Conservation (phyloP, 2,888 invertebrate species). For the Stenichneumon culpator region DNA sequence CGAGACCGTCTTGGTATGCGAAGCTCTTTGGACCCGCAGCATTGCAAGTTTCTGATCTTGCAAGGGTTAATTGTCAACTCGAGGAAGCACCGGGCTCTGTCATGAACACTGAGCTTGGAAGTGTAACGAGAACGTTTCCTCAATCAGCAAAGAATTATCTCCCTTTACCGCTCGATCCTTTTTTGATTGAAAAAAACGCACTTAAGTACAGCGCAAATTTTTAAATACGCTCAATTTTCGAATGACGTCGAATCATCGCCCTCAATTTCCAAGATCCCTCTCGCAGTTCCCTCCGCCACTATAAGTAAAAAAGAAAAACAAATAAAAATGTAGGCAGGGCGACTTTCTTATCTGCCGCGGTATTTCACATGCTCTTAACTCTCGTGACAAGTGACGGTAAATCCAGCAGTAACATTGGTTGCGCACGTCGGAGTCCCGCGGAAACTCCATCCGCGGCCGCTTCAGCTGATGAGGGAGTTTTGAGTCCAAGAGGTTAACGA, state of each 20-base stretch:
- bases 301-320: no score
- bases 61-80: conserved; percentile 58
- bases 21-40: conserved; percentile 23
- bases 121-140: conserved; percentile 28
- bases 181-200: no score
- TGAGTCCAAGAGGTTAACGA: conserved; percentile 80
- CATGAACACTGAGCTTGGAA: conserved; percentile 14
- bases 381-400: neutral
- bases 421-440: neutral
- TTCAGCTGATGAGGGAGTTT: conserved; percentile 15
- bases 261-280: neutral
- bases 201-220: no score
- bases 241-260: neutral
- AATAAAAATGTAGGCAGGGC: no score
- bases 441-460: neutral
- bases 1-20: conserved; percentile 13
- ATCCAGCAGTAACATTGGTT: neutral
- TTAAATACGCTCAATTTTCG: neutral
- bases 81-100: neutral
- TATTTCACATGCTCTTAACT: neutral
- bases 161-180: no score
- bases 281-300: no score
- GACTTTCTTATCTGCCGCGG: neutral
- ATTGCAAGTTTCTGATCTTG: conserved; percentile 59
- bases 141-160: neutral